Percentiles rank a stretch among this genome's conserved stretches.
Evolutionary conservation across 2,113 vertebrate species (phyloP).

Genomic region (Variabilichromis moorii): DNA sequence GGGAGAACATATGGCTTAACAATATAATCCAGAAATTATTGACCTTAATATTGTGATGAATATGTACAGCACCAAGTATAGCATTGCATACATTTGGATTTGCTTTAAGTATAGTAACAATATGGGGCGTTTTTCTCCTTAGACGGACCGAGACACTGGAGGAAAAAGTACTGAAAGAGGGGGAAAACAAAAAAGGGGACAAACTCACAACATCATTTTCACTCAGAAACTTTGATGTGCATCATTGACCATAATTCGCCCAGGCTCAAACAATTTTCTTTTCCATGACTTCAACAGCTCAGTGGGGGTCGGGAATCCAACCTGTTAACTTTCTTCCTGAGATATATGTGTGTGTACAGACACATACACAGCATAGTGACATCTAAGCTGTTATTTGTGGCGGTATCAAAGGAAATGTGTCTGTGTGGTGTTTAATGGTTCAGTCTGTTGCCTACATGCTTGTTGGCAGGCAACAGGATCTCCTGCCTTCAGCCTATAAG

Average conservation of each 20-base stretch:
- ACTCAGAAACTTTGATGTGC: not conserved
- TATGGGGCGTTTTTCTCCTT: not conserved
- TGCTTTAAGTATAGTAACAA: not conserved
- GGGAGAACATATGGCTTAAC: not conserved
- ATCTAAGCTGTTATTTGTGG: not conserved
- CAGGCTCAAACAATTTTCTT: not conserved
- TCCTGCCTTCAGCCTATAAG: slow-evolving; percentile 43
- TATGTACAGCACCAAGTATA: not conserved
- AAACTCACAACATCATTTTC: not conserved
- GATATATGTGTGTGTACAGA: not conserved
- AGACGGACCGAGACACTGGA: not conserved
- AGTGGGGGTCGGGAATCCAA: not conserved
- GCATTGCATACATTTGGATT: not conserved
- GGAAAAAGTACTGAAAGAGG: not conserved
- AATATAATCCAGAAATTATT: not conserved
- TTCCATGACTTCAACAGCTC: not conserved
- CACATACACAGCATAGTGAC: not conserved
- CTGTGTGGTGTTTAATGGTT: slow-evolving; percentile 6
- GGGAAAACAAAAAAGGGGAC: not conserved
- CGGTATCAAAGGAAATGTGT: not conserved
- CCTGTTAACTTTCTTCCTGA: not conserved
- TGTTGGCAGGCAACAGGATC: slow-evolving; percentile 49
- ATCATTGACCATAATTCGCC: not conserved
- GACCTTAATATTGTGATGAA: not conserved
- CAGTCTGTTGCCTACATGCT: slow-evolving; percentile 5